Conservation (phyloP, 2,113 vertebrate species). For the Dermatemys mawii region DNA sequence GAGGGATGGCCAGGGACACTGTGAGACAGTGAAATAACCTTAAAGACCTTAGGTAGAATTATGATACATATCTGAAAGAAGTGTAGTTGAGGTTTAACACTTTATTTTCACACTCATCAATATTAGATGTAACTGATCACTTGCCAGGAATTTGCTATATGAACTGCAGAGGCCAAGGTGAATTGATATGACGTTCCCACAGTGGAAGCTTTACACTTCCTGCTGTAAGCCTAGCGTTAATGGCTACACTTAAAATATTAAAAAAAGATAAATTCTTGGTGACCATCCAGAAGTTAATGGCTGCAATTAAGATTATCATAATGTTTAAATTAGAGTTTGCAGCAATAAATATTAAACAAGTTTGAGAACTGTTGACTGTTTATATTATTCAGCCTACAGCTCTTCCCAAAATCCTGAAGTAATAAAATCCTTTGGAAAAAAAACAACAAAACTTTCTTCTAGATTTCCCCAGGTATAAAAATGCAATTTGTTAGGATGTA, state of each 20-base stretch:
- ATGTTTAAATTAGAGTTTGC: background rate
- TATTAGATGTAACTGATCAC: background rate
- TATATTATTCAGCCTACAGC: background rate
- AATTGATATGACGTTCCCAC: background rate
- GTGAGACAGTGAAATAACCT: background rate
- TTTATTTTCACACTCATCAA: background rate
- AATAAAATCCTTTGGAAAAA: background rate
- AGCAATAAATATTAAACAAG: background rate
- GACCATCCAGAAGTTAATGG: background rate
- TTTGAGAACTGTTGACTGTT: background rate
- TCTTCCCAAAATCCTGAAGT: background rate
- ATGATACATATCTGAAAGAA: background rate
- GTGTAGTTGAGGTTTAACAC: background rate
- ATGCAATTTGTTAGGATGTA: accelerated
- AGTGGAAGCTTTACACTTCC: background rate
- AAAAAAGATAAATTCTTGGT: background rate
- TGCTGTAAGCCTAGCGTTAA: background rate
- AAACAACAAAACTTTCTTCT: background rate
- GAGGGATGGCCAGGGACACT: background rate
- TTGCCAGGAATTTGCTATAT: background rate
- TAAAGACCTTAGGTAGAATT: background rate
- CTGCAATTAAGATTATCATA: background rate
- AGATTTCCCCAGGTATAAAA: accelerated
- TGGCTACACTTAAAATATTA: background rate
- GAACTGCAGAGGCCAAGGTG: background rate